Base-by-base conservation (phyloP, 1,140 invertebrate species). In the Drosophila murphyi region DNA sequence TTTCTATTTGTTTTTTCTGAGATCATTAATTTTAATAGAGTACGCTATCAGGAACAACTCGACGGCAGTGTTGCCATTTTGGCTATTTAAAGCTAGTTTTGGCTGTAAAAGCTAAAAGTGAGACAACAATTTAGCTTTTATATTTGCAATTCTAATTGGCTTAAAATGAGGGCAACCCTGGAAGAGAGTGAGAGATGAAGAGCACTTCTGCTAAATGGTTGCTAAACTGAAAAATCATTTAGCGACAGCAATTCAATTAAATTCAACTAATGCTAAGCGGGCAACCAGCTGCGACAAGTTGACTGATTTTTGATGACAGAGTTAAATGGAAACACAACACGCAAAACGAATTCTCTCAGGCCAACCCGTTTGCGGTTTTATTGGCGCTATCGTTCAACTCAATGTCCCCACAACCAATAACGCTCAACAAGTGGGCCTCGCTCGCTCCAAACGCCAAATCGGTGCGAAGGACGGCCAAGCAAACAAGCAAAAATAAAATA, bases 381-480 rank as follows among this genome's bases (percentile, higher is more conserved):
- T 69, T 70, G 64, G 45, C 67, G 56, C 39, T 50, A 63, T 12
- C 12, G n/a, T n/a, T 29, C 29, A 55, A 29, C 28, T 20, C 37
- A 52, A 59, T 67, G 62, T 47, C 47, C 54, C 67, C 34, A 55
- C 20, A 20, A 20, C 74, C 63, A 78, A 73, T 60, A 52, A 48
- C 50, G 61, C 56, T 65, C 79, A 82, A 88, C 83, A 87, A 80
- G 83, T 87, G 80, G 80, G 69, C 82, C 65, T 74, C 59, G 75
- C 56, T 52, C 39, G 39, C 39, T 48, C 50, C 39, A 32, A 56
- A 79, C 39, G 70, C 83, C 83, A 88, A 83, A 88, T 77, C 73
- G 72, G 76, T 77, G 76, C 73, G 83, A 87, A 87, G 83, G 83
- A 88, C 83, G 83, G 70, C 76, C 60, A 83, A 41, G 5, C 39